Evolutionary conservation across 1,140 invertebrate species (phyloP).

Genomic region (Leptopilina clavipes): DNA sequence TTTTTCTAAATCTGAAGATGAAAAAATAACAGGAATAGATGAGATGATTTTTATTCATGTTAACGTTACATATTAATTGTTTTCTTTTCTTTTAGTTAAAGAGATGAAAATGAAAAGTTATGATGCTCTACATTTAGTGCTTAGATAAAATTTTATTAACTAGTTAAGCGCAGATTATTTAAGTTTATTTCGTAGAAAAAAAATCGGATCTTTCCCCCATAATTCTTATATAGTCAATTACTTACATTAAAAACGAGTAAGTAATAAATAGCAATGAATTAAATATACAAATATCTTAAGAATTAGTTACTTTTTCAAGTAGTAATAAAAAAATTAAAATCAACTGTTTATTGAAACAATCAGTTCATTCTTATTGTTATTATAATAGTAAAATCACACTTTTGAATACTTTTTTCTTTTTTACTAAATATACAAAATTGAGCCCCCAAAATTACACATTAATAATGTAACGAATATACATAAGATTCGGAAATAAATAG

Average conservation of each 20-base stretch:
- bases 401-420: background rate
- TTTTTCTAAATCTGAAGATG: too few relatives aligned
- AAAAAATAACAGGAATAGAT: background rate
- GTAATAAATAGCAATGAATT: too few relatives aligned
- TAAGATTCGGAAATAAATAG: background rate
- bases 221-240: background rate
- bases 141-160: background rate
- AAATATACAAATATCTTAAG: background rate
- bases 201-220: background rate
- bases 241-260: background rate
- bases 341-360: too few relatives aligned
- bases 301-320: background rate
- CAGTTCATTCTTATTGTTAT: too few relatives aligned
- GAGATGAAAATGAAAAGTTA: conserved; percentile 2
- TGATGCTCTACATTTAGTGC: background rate
- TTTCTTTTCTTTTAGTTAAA: background rate
- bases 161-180: conserved; percentile 10
- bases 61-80: background rate
- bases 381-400: background rate
- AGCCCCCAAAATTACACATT: background rate
- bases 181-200: background rate
- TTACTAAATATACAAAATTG: background rate
- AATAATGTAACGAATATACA: background rate
- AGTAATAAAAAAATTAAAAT: background rate
- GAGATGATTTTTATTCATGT: conserved; percentile 8